Base-by-base conservation (phyloP, 2,888 invertebrate species). In the Schizaphis graminum region DNA sequence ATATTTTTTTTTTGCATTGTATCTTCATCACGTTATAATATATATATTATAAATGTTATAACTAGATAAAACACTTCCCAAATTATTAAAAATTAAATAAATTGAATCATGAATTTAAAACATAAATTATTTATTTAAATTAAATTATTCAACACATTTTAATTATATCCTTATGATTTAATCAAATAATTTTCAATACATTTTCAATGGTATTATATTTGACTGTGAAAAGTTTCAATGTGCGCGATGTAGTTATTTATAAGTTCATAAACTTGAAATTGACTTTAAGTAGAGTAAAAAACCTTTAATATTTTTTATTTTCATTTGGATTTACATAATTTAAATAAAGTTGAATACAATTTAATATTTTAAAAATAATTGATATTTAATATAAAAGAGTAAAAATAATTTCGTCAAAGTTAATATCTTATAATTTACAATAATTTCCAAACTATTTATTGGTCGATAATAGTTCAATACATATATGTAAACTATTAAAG, bases 231-330 rank as follows among this genome's bases (percentile, higher is more conserved):
- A 53, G 67, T 88, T 88, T 77, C 41, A 77, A 67, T 44, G 35
- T 92, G 28, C 67, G 77, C 41, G 24, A 28, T 77, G n/a, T 92
- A 67, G 53, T 87, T 92, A 87, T 92, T 67, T 88, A 92, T 92
- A 87, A 92, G 92, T 87, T 87, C 4, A 92, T 92, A 92, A 92
- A 88, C 53, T 88, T 53, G 44, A 92, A 92, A 88, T 88, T 92
- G 88, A 92, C 88, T 92, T 92, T 41, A 77, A 41, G 47, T 21
- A 53, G 53, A 87, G 49, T 92, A 49, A 91, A 77, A 35, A 86
- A 47, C n/a, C 35, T 92, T 92, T 77, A 77, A 41, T 53, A 57
- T 67, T 35, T 92, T 88, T 77, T 28, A 53, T 88, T 41, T 88
- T 61, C 49, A 49, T 92, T 87, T 26, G 16, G 92, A 87, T 92